A percentile compares a stretch with the other conserved stretches of the same genome.
These are phyloP conservation scores for Hetaerina americana DNA, from an alignment of 1,140 invertebrate genomes.

Conservation along the genomic window DNA sequence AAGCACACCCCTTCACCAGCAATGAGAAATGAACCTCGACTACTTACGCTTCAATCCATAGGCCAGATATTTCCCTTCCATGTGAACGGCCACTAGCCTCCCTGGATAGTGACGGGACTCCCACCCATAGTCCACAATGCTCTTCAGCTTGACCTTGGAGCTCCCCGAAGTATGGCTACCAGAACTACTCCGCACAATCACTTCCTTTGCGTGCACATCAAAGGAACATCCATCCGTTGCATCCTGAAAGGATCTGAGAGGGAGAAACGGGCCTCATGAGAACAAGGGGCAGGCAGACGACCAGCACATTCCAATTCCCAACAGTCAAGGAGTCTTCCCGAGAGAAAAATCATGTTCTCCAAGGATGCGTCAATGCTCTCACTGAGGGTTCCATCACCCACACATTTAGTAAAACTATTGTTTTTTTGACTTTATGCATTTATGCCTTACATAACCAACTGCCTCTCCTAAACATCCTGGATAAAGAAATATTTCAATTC, in stretches of 20 bases:
- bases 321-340: not conserved
- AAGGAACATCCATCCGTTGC: not conserved
- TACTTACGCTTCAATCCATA: conserved; percentile 78
- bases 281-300: not conserved
- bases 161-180: conserved; percentile 59
- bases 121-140: conserved; percentile 87
- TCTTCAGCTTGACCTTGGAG: conserved; percentile 80
- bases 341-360: not conserved
- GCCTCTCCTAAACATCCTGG: too few species aligned
- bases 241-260: not conserved
- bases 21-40: conserved; percentile 1
- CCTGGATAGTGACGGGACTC: conserved; percentile 73
- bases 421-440: not conserved
- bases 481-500: too few species aligned
- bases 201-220: conserved; percentile 29
- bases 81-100: conserved; percentile 77
- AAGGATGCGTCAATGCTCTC: not conserved
- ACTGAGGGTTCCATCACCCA: not conserved
- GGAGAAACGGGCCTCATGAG: not conserved
- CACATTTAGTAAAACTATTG: not conserved
- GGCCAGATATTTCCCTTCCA: conserved; percentile 70
- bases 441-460: too few species aligned
- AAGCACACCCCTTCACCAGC: not conserved
- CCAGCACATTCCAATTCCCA: not conserved
- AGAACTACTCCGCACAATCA: conserved; percentile 52